Conservation (phyloP, 2,797 vertebrate species). For the Pantherophis alleghaniensis region DNA sequence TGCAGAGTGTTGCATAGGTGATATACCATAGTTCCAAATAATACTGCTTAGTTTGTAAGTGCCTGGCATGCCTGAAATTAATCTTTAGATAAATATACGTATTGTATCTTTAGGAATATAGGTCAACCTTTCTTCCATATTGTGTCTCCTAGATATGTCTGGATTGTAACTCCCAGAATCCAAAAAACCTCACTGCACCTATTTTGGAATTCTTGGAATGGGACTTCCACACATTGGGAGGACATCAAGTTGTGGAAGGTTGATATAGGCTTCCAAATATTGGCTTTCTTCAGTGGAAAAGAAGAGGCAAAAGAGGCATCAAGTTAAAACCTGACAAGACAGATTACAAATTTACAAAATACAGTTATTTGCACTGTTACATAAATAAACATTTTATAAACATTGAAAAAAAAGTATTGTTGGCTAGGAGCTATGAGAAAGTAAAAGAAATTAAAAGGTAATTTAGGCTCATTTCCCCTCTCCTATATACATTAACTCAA, state of each 20-base stretch:
- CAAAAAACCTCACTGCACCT: neutral
- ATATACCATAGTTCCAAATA: neutral
- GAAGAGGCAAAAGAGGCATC: constrained; percentile 61
- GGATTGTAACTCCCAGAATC: neutral
- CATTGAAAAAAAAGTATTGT: constrained; percentile 58
- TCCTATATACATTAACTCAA: constrained; percentile 35
- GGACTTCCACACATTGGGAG: neutral
- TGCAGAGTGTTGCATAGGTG: neutral
- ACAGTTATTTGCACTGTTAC: constrained; percentile 56
- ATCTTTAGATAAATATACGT: constrained; percentile 1
- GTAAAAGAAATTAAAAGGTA: constrained; percentile 54
- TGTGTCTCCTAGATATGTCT: neutral
- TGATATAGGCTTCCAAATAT: constrained; percentile 46
- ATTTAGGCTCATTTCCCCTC: constrained; percentile 57
- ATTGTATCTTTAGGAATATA: constrained; percentile 47
- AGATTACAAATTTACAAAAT: constrained; percentile 65
- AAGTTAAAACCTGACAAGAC: constrained; percentile 62
- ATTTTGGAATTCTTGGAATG: neutral
- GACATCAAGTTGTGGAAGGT: neutral
- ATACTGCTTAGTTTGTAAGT: constrained; percentile 20
- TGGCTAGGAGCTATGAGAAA: constrained; percentile 65
- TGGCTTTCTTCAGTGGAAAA: constrained; percentile 46
- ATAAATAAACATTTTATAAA: constrained; percentile 72
- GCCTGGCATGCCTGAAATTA: constrained; percentile 14
- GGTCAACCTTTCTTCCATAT: neutral